These are phyloP conservation scores for Argyresthia albistria DNA, from an alignment of 2,888 invertebrate genomes.

Conservation along the genomic window DNA sequence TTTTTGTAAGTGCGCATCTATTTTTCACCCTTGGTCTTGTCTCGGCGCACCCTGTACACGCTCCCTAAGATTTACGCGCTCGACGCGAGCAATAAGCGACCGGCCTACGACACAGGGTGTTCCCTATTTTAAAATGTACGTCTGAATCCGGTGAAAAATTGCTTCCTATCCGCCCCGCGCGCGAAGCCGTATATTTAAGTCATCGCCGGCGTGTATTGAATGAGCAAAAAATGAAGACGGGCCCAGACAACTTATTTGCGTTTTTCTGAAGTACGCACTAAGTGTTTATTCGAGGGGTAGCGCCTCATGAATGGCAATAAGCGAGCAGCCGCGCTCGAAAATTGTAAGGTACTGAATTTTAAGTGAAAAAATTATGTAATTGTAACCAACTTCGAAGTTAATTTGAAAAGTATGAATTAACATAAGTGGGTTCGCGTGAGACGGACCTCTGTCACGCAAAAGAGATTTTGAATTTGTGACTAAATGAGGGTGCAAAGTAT, in stretches of 20 bases:
- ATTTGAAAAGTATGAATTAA: too few species aligned
- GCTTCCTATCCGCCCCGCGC: constrained; percentile 40
- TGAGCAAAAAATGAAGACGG: constrained; percentile 35
- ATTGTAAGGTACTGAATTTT: background rate
- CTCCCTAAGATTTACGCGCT: constrained; percentile 56
- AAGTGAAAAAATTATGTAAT: background rate
- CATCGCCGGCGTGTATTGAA: constrained; percentile 46
- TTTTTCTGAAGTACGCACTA: constrained; percentile 20
- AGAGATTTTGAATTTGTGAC: too few species aligned
- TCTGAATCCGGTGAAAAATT: constrained; percentile 62
- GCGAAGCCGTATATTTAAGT: constrained; percentile 48
- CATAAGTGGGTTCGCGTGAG: too few species aligned
- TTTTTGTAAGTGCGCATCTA: constrained; percentile 61
- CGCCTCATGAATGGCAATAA: constrained; percentile 8
- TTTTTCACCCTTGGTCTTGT: constrained; percentile 44
- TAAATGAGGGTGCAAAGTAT: too few species aligned
- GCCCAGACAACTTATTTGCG: constrained; percentile 44
- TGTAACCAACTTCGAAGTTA: background rate
- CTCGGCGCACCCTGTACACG: constrained; percentile 24
- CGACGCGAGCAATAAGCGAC: constrained; percentile 54
- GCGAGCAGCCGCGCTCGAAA: constrained; percentile 7
- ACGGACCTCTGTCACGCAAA: too few species aligned
- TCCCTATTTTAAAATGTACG: constrained; percentile 63
- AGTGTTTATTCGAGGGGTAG: constrained; percentile 19
- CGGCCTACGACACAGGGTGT: constrained; percentile 41